Conservation (phyloP, 2,113 vertebrate species). For the Apteryx owenii region DNA sequence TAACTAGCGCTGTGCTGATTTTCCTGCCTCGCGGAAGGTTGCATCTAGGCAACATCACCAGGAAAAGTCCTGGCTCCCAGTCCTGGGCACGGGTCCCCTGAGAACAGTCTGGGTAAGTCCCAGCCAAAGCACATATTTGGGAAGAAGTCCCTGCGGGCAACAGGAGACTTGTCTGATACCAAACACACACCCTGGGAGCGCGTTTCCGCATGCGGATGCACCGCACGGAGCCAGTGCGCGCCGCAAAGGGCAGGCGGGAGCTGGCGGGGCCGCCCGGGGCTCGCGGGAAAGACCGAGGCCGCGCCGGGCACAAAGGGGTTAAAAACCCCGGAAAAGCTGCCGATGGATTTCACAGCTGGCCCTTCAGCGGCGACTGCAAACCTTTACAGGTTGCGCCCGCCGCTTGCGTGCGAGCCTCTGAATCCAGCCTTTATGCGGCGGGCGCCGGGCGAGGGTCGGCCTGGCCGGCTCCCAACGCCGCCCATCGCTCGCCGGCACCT, state of each 20-base stretch:
- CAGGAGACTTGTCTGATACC: background rate
- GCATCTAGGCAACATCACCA: background rate
- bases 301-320: conserved; percentile 26
- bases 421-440: background rate
- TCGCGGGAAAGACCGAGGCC: fast-evolving
- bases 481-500: no score
- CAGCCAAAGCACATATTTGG: background rate
- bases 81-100: background rate
- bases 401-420: background rate
- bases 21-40: background rate
- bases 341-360: conserved; percentile 47
- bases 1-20: background rate
- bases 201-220: background rate
- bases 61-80: background rate
- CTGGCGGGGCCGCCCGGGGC: background rate
- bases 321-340: conserved; percentile 24
- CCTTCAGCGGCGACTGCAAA: background rate
- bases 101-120: background rate
- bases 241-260: background rate
- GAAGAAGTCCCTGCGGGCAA: background rate
- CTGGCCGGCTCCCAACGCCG: background rate
- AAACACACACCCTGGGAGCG: background rate
- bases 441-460: background rate
- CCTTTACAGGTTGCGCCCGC: background rate
- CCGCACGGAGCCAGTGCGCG: fast-evolving